phyloP scores from a whole-genome alignment of 2,113 vertebrate species.

The Gymnorhina tibicen region DNA sequence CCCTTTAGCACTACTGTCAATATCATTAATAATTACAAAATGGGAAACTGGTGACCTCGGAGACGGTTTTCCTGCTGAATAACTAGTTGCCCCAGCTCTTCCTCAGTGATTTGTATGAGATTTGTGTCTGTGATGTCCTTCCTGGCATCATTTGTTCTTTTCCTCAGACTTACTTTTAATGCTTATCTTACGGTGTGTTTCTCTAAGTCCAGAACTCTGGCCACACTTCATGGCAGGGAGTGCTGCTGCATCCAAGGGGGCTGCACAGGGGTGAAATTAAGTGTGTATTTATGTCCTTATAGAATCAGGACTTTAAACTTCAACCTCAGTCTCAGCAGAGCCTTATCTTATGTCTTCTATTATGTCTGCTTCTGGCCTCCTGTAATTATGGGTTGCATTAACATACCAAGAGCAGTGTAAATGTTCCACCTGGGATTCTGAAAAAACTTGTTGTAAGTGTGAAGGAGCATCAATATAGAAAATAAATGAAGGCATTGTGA shows the following conservation, averaged over 20 bases:
- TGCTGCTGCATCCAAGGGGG: background rate
- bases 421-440: background rate
- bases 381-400: background rate
- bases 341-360: background rate
- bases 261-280: background rate
- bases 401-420: background rate
- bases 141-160: background rate
- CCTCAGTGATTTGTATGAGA: background rate
- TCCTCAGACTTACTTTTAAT: background rate
- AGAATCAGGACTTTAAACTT: background rate
- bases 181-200: background rate
- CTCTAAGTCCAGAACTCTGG: background rate
- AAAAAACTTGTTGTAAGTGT: background rate
- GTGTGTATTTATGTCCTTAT: background rate
- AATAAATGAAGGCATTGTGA: background rate
- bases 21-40: conserved; percentile 51
- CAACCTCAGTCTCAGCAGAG: background rate
- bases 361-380: background rate
- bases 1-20: conserved; percentile 42
- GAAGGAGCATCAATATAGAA: background rate
- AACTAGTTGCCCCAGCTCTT: background rate
- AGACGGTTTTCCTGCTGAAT: background rate
- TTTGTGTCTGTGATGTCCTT: background rate
- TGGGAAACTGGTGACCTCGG: background rate
- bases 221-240: background rate